phyloP scores from a whole-genome alignment of 2,797 vertebrate genomes.

The Siniperca undulata region DNA sequence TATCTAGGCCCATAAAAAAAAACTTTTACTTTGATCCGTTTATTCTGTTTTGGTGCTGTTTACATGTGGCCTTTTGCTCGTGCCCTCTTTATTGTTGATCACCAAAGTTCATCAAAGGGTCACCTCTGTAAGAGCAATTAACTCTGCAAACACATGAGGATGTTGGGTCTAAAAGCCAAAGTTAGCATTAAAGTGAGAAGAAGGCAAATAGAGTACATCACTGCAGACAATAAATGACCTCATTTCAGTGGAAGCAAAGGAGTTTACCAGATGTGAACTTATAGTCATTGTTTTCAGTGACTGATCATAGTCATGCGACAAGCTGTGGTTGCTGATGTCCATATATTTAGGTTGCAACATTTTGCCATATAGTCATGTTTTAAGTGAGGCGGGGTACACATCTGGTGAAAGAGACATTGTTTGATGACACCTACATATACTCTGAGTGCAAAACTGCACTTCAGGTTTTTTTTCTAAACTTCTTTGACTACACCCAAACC shows the following conservation, averaged over 20 bases:
- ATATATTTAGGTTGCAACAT: not conserved
- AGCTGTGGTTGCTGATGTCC: not conserved
- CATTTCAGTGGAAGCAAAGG: slow-evolving; percentile 13
- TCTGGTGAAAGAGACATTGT: not conserved
- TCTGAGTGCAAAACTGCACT: not conserved
- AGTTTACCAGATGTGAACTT: not conserved
- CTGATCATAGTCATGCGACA: not conserved
- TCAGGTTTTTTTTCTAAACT: not conserved
- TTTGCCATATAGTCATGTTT: not conserved
- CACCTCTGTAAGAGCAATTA: slow-evolving; percentile 32
- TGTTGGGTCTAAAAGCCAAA: slow-evolving; percentile 41
- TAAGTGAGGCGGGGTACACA: not conserved
- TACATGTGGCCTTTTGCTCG: slow-evolving; percentile 7
- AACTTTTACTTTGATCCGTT: not conserved
- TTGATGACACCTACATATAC: not conserved
- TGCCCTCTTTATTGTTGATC: not conserved
- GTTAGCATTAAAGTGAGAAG: slow-evolving; percentile 48
- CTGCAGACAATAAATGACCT: slow-evolving; percentile 35
- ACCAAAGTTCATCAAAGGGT: slow-evolving; percentile 53
- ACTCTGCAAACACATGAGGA: slow-evolving; percentile 54
- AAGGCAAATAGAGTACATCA: slow-evolving; percentile 12
- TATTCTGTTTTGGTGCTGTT: not conserved
- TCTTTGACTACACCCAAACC: not conserved
- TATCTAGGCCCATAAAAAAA: not conserved
- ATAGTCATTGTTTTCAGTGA: not conserved